Conservation (phyloP, 2,888 invertebrate species). For the Chouioia cunea region DNA sequence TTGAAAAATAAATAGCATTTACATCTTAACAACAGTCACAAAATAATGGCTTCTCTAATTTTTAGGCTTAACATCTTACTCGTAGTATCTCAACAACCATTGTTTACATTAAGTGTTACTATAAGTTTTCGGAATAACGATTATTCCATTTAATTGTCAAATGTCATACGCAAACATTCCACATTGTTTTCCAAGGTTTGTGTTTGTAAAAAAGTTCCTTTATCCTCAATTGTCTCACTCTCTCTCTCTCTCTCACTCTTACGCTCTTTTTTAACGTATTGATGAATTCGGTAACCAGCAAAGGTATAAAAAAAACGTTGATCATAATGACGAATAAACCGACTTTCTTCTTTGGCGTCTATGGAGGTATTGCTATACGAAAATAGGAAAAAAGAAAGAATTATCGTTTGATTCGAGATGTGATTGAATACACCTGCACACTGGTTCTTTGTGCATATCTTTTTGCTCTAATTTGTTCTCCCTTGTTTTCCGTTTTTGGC, state of each 20-base stretch:
- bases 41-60: conserved; percentile 33
- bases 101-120: conserved; percentile 35
- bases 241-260: too few species aligned
- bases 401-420: conserved; percentile 41
- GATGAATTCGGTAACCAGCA: conserved; percentile 36
- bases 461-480: too few species aligned
- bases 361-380: conserved; percentile 3
- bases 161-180: conserved; percentile 35
- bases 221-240: conserved; percentile 14
- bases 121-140: conserved; percentile 30
- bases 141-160: conserved; percentile 33
- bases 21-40: conserved; percentile 37
- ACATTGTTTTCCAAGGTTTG: conserved; percentile 11
- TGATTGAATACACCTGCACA: conserved; percentile 32
- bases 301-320: conserved; percentile 34
- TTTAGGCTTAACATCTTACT: conserved; percentile 31
- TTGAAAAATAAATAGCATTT: conserved; percentile 24
- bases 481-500: conserved; percentile 36
- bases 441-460: conserved; percentile 7
- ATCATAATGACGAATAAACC: conserved; percentile 21
- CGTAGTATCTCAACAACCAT: conserved; percentile 38
- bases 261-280: conserved; percentile 7
- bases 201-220: conserved; percentile 36
- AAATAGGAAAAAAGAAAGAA: conserved; percentile 8
- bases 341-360: conserved; percentile 33